Conservation (phyloP, 2,113 vertebrate species). For the Gallinago media region DNA sequence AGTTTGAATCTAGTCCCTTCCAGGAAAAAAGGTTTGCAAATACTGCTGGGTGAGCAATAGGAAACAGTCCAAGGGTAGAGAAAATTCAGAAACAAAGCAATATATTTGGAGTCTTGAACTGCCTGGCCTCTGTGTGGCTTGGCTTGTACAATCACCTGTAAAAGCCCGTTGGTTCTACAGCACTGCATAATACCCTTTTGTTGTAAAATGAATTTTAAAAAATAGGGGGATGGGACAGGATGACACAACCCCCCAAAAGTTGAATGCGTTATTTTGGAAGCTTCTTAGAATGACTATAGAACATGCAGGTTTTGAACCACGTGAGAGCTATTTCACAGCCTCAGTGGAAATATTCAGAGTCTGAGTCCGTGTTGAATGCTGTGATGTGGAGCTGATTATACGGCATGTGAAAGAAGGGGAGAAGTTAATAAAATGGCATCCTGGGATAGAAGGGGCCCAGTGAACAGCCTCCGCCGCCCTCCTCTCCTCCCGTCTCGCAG, state of each 20-base stretch:
- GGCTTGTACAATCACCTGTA: neutral
- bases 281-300: neutral
- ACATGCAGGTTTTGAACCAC: neutral
- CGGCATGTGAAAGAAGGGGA: neutral
- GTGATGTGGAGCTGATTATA: neutral
- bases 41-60: neutral
- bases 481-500: neutral
- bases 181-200: neutral
- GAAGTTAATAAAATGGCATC: neutral
- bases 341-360: neutral
- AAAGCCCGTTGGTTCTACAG: neutral
- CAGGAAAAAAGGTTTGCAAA: neutral
- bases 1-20: neutral
- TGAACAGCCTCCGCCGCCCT: neutral
- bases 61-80: neutral
- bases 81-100: neutral
- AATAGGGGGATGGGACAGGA: fast-evolving
- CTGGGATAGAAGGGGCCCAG: neutral
- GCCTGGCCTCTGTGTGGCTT: neutral
- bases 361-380: neutral
- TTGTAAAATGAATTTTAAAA: neutral
- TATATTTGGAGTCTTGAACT: neutral
- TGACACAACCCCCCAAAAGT: fast-evolving
- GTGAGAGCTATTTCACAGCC: neutral
- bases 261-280: neutral